Evolutionary conservation across 2,888 invertebrate species (phyloP).

Genomic region (Subacronicta megacephala): DNA sequence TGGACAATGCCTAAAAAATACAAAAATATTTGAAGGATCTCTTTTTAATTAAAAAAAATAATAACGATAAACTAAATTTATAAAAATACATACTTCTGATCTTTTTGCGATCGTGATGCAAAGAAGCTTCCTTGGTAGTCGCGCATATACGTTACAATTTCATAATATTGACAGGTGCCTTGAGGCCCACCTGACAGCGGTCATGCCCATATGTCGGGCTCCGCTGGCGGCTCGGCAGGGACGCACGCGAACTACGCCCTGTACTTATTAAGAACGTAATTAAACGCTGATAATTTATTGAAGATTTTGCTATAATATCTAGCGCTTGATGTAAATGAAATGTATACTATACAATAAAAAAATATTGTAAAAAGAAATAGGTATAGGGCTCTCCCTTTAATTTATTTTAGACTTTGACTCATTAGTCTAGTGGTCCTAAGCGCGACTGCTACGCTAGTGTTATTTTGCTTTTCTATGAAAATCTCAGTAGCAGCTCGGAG

Average conservation of each 20-base stretch:
- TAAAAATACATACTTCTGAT: slow-evolving; percentile 8
- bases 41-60: background rate
- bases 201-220: slow-evolving; percentile 82
- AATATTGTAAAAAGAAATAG: slow-evolving; percentile 18
- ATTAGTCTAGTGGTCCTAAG: too few species aligned
- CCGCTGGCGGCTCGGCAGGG: slow-evolving; percentile 53
- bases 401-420: too few species aligned
- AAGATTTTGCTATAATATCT: background rate
- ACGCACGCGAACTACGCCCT: slow-evolving; percentile 74
- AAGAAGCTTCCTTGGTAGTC: slow-evolving; percentile 38
- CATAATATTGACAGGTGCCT: slow-evolving; percentile 80
- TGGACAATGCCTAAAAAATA: too few species aligned
- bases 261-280: slow-evolving; percentile 28
- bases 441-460: too few species aligned
- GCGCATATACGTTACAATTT: slow-evolving; percentile 54
- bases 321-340: slow-evolving; percentile 10
- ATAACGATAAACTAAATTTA: too few species aligned
- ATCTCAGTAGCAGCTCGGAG: too few species aligned
- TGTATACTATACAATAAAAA: slow-evolving; percentile 15
- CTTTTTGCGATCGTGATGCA: slow-evolving; percentile 25
- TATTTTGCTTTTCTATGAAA: too few species aligned
- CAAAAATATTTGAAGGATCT: too few species aligned
- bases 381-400: too few species aligned
- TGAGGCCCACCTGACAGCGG: slow-evolving; percentile 83
- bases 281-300: slow-evolving; percentile 24